Base-by-base conservation (phyloP, 2,888 invertebrate genomes). In the Hetaerina titia region DNA sequence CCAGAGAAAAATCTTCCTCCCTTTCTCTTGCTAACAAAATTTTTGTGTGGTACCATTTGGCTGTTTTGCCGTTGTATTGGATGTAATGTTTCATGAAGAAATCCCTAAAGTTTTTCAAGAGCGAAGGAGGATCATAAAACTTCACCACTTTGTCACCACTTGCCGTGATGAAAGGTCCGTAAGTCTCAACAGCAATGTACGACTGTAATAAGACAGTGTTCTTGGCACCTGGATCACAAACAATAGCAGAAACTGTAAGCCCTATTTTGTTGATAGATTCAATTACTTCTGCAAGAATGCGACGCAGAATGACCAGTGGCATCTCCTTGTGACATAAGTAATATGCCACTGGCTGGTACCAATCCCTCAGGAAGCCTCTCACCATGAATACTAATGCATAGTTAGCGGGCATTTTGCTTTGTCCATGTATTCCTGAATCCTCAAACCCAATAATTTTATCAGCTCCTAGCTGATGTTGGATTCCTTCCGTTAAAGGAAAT, bases 381-480 rank as follows among this genome's bases (percentile, higher is more conserved):
- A 95, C 22, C 95, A 95, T 95, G 57, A 95, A 95, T 17, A 95
- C 94, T 17, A 95, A 63, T 58, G 95, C 95, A 95, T 95, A 95
- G 90, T 95, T 95, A 22, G 95, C 95, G 2, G 95, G 89, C 60
- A 87, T 87, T 81, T 95, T 95, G 63, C 89, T 92, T 94, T 92
- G 56, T 17, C 95, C 95, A 22, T 87, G 89, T 64, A 22, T 22
- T n/a, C 95, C 95, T 31, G 92, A 94, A 74, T 95, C 95, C 60
- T 95, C 95, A 89, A 90, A 95, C 22, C 95, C 95, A 74, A 94
- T 89, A 15, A 95, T 95, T 19, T 89, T 74, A 87, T 95, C 95
- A 6, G 56, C 13, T 69, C 57, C 92, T 45, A n/a, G 19, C n/a
- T 74, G 92, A 69, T 92, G 57, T 15, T 69, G 69, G 9, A 92